phyloP scores from a whole-genome alignment of 2,888 invertebrate genomes.

The Volucella zonaria region DNA sequence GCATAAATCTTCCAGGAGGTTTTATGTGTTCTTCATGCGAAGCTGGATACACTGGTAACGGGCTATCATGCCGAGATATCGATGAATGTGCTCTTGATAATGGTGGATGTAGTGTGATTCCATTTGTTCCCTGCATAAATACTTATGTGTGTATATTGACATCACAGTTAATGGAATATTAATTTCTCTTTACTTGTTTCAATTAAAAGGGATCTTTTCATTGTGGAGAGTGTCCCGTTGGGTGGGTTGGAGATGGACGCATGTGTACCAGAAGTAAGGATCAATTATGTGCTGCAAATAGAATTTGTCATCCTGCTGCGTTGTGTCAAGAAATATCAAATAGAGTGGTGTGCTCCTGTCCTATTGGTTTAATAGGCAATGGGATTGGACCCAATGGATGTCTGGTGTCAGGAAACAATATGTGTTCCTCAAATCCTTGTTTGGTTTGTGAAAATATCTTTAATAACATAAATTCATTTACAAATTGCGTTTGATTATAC shows the following conservation, averaged over 20 bases:
- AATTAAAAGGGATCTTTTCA: constrained; percentile 88
- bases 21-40: constrained; percentile 96
- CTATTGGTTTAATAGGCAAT: constrained; percentile 89
- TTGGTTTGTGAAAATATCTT: constrained; percentile 78
- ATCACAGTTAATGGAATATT: neutral
- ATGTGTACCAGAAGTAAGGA: constrained; percentile 84
- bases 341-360: constrained; percentile 89
- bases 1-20: constrained; percentile 94
- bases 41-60: constrained; percentile 92
- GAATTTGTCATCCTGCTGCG: constrained; percentile 91
- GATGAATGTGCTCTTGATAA: constrained; percentile 93
- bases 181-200: neutral
- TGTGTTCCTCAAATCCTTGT: constrained; percentile 85
- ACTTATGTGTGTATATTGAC: constrained; percentile 85
- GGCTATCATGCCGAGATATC: constrained; percentile 92
- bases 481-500: constrained; percentile 77
- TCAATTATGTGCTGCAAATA: constrained; percentile 75
- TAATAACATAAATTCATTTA: constrained; percentile 67
- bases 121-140: constrained; percentile 93
- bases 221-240: constrained; percentile 94
- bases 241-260: constrained; percentile 92
- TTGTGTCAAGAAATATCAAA: constrained; percentile 88
- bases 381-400: constrained; percentile 93
- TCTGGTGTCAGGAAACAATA: constrained; percentile 80
- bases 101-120: constrained; percentile 93